A percentile compares a stretch with the other conserved stretches of the same genome.
These are phyloP conservation scores for Lipophrys pholis DNA, from an alignment of 2,113 vertebrate species.

Conservation along the genomic window DNA sequence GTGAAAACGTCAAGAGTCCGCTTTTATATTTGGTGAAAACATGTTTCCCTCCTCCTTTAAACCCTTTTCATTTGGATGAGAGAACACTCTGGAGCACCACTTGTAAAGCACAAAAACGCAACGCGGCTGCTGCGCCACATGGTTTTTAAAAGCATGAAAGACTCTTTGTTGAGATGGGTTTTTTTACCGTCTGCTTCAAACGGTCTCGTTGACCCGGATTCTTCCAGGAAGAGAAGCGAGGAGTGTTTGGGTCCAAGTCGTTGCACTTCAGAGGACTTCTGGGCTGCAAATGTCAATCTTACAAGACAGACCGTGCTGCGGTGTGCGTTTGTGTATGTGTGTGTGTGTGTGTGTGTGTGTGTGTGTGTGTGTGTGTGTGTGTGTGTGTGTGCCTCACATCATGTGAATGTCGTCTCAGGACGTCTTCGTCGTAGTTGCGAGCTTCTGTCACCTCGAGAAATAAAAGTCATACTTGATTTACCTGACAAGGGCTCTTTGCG, in stretches of 20 bases:
- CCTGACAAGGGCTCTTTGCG: conserved; percentile 74
- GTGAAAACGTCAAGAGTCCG: conserved; percentile 10
- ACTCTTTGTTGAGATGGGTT: background rate
- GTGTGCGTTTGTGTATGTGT: background rate
- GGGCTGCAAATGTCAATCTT: background rate
- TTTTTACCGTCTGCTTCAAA: background rate
- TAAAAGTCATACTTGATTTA: conserved; percentile 83
- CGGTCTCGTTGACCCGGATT: background rate
- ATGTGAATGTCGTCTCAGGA: conserved; percentile 51
- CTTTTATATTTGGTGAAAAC: background rate
- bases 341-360: no score
- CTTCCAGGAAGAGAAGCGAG: conserved; percentile 8
- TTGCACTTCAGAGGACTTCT: background rate
- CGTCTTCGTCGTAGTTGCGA: conserved; percentile 50
- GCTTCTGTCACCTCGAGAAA: conserved; percentile 74
- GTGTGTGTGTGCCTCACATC: conserved; percentile 1
- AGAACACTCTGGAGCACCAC: background rate
- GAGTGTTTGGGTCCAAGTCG: background rate
- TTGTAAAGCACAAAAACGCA: conserved; percentile 7
- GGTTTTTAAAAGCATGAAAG: conserved; percentile 8
- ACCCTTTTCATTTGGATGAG: conserved; percentile 10
- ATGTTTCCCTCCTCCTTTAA: background rate
- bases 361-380: background rate
- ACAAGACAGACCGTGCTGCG: background rate
- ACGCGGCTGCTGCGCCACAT: background rate